Base-by-base conservation (phyloP, 2,113 vertebrate genomes). In the Equus quagga region DNA sequence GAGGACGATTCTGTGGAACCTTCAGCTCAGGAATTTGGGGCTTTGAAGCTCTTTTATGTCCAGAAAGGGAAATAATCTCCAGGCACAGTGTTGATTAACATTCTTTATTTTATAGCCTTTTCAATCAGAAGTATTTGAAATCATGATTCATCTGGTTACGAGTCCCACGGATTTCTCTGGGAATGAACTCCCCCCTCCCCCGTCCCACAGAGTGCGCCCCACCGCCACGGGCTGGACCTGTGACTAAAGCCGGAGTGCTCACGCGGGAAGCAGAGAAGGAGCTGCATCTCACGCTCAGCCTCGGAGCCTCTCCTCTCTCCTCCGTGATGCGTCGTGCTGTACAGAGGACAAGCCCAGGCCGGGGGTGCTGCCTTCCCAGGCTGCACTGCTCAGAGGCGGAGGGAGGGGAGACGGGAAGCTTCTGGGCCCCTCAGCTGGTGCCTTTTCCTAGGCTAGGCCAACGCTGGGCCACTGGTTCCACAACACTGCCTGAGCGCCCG, bases 91-190 rank as follows among this genome's bases (percentile, higher is more conserved):
- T 94, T 97, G 97, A 98, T 97, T 88, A 96, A 95, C 0, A 70
- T 75, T 95, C 94, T 99, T 99, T 98, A 98, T 98, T 99, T 96
- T 93, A 95, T 5, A 13, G 51, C 96, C 89, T 95, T 89, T 98
- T 98, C 84, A 96, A 96, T 98, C 97, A 92, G 86, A 75, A 82
- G 89, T 73, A 79, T 97, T 96, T 92, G 87, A 60, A 94, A 94
- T 97, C 80, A 92, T 3, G 21, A 88, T 44, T 89, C 85, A 94
- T 95, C 33, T 64, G 92, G 88, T 95, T 89, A 75, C 75, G 94
- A 31, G 51, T 76, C 91, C 56, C 46, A 1, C 17, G 70, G 80
- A 8, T 69, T 78, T 83, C 64, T 62, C 94, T 82, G 26, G 62
- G 36, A 58, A 83, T 0, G 0, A 21, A 44, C 79, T 96, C 0